These are phyloP conservation scores for Meloe dianella DNA, from an alignment of 2,888 invertebrate genomes.

Conservation along the genomic window DNA sequence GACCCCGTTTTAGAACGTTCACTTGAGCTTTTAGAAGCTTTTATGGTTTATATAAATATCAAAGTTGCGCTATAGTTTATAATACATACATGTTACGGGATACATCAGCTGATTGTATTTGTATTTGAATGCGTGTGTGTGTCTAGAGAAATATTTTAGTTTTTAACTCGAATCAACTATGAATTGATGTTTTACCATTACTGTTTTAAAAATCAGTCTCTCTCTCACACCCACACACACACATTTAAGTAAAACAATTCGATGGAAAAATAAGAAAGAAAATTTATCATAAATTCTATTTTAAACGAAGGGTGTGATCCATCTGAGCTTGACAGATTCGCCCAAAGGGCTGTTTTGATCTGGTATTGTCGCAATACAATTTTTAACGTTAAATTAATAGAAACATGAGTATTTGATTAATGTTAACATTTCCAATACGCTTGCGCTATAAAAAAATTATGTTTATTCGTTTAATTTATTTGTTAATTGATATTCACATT, in stretches of 20 bases:
- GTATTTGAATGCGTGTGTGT: too few relatives aligned
- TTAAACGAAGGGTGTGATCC: neutral
- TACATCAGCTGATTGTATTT: slow-evolving; percentile 21
- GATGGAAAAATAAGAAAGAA: too few relatives aligned
- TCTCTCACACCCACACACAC: neutral
- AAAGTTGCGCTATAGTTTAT: slow-evolving; percentile 19
- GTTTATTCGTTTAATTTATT: too few relatives aligned
- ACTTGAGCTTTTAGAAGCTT: slow-evolving; percentile 37
- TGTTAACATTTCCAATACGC: too few relatives aligned
- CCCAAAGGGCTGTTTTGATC: neutral
- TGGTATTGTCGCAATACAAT: too few relatives aligned
- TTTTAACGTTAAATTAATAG: too few relatives aligned
- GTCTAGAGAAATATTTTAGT: neutral
- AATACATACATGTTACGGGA: slow-evolving; percentile 9
- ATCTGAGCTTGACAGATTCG: neutral
- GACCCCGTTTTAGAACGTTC: slow-evolving; percentile 46
- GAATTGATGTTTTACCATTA: neutral
- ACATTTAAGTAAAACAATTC: neutral
- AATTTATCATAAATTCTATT: neutral
- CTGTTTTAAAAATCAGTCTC: neutral
- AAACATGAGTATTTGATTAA: too few relatives aligned
- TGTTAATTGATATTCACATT: too few relatives aligned
- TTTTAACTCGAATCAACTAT: neutral
- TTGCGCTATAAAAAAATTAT: too few relatives aligned
- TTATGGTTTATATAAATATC: slow-evolving; percentile 32